Evolutionary conservation across 2,888 invertebrate genomes (phyloP).

Genomic region (Orthonevra nobilis): DNA sequence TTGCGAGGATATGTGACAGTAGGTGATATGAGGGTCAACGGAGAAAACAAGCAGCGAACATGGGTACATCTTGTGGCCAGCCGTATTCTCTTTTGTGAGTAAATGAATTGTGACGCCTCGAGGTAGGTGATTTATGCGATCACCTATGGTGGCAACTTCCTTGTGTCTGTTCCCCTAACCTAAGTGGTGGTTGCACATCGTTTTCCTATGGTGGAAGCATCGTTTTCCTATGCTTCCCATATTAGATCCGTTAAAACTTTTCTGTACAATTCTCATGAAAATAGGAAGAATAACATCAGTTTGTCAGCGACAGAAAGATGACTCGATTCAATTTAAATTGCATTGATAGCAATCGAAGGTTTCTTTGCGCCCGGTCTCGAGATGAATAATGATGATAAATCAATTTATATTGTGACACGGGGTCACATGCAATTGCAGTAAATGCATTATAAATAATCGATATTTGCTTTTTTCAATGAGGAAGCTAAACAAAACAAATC

Average conservation of each 20-base stretch:
- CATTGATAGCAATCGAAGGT: conserved; percentile 9
- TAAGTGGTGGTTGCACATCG: conserved; percentile 5
- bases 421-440: conserved; percentile 5
- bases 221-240: too few relatives aligned
- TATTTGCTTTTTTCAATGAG: not conserved
- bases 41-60: conserved; percentile 1
- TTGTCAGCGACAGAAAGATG: conserved; percentile 19
- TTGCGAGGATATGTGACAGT: conserved; percentile 61
- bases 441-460: conserved; percentile 23
- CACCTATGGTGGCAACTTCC: conserved; percentile 64
- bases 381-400: conserved; percentile 38
- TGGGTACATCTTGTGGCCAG: conserved; percentile 61
- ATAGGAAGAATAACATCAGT: conserved; percentile 15
- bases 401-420: conserved; percentile 26
- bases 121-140: conserved; percentile 66
- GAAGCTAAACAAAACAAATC: too few relatives aligned
- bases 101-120: conserved; percentile 64
- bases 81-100: conserved; percentile 35
- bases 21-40: conserved; percentile 61
- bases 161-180: conserved; percentile 6
- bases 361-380: too few relatives aligned
- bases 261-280: conserved; percentile 33
- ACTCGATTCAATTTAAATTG: conserved; percentile 15
- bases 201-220: too few relatives aligned
- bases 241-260: conserved; percentile 34